These are phyloP conservation scores for Drosophila kepulauana DNA, from an alignment of 1,140 invertebrate species.

Conservation along the genomic window DNA sequence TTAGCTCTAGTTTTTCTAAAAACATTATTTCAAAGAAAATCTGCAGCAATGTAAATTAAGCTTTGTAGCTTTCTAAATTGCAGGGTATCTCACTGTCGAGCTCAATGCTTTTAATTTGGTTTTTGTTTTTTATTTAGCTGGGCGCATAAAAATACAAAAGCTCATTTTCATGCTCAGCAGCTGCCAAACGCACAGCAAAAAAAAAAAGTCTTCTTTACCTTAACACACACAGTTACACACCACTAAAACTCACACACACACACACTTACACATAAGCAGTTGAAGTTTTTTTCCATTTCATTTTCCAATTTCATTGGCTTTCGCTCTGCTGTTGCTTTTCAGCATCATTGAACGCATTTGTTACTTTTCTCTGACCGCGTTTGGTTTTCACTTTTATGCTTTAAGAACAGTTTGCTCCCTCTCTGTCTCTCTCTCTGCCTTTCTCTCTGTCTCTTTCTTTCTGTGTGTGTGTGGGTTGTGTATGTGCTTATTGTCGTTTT, in stretches of 20 bases:
- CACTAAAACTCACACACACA: slow-evolving; percentile 3
- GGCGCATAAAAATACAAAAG: slow-evolving; percentile 68
- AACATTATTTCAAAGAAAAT: too few relatives aligned
- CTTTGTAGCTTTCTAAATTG: too few relatives aligned
- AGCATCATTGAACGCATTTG: slow-evolving; percentile 78
- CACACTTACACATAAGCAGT: slow-evolving; percentile 31
- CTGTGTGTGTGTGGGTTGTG: slow-evolving; percentile 29
- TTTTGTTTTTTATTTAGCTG: slow-evolving; percentile 66
- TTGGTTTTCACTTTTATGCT: slow-evolving; percentile 52
- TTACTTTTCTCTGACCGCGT: slow-evolving; percentile 46
- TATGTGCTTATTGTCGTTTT: slow-evolving; percentile 73
- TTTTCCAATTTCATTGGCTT: slow-evolving; percentile 75
- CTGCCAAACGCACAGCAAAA: slow-evolving; percentile 63
- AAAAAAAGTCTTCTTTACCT: slow-evolving; percentile 58
- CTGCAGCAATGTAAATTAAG: too few relatives aligned
- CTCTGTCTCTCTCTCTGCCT: not conserved
- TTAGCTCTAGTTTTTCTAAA: too few relatives aligned
- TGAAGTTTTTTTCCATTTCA: slow-evolving; percentile 74
- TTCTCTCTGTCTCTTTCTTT: slow-evolving; percentile 30
- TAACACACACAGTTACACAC: slow-evolving; percentile 25
- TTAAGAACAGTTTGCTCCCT: slow-evolving; percentile 10
- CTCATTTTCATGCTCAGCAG: slow-evolving; percentile 77
- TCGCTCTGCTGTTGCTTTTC: slow-evolving; percentile 58
- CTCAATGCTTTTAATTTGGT: not conserved
- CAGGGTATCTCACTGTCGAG: not conserved